These are phyloP conservation scores for Leptopterna dolabrata DNA, from an alignment of 2,888 invertebrate genomes.

Conservation along the genomic window DNA sequence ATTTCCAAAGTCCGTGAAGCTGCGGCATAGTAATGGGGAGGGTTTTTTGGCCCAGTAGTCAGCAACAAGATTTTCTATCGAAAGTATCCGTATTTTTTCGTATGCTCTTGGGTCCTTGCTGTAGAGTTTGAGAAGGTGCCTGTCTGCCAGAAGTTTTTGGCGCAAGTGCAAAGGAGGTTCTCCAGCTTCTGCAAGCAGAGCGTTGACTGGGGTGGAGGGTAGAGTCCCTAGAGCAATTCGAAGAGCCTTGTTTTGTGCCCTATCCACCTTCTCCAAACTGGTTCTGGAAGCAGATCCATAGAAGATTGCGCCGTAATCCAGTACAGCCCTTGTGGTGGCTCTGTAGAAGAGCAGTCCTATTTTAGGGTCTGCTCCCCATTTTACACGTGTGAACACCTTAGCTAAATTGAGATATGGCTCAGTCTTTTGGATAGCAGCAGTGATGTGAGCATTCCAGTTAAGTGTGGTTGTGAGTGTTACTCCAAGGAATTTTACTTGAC, in stretches of 20 bases:
- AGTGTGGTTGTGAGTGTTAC: conserved; percentile 14
- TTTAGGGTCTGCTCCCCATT: conserved; percentile 14
- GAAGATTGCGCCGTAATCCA: not conserved
- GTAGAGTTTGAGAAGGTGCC: not conserved
- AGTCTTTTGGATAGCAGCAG: not conserved
- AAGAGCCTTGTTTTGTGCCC: not conserved
- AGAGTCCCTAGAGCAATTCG: not conserved
- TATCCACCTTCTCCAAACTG: not conserved
- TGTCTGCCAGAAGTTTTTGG: not conserved
- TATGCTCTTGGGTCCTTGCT: not conserved
- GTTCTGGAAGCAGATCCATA: not conserved
- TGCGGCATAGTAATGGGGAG: not conserved
- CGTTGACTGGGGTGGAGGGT: not conserved
- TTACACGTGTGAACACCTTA: not conserved
- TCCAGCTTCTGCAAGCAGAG: not conserved
- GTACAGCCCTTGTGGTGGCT: not conserved
- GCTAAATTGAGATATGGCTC: not conserved
- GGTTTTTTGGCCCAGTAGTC: not conserved
- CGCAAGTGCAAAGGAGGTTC: too few species aligned
- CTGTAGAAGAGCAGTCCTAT: not conserved
- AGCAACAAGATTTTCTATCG: not conserved
- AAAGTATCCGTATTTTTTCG: not conserved
- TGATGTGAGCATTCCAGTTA: conserved; percentile 33
- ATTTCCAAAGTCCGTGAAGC: not conserved
- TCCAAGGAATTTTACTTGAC: conserved; percentile 9